These are phyloP conservation scores for Sminthurinus aureus DNA, from an alignment of 2,888 invertebrate genomes.

Conservation along the genomic window DNA sequence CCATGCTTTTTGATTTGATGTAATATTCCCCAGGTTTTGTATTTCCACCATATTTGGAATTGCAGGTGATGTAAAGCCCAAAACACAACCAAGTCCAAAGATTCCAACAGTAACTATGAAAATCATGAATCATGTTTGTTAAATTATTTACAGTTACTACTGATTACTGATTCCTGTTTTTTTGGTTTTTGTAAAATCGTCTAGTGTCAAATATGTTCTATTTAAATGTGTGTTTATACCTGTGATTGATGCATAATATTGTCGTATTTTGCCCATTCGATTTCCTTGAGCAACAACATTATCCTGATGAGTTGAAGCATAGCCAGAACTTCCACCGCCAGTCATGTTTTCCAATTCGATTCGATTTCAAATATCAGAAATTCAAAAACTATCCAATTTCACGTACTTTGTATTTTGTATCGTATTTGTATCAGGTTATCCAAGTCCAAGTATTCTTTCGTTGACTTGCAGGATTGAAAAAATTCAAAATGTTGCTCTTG, in stretches of 20 bases:
- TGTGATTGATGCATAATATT: constrained; percentile 1
- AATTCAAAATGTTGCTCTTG: neutral
- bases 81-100: constrained; percentile 54
- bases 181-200: no score
- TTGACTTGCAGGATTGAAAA: neutral
- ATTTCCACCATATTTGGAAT: constrained; percentile 48
- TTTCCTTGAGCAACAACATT: no score
- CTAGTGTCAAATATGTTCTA: no score
- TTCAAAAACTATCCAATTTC: neutral
- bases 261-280: neutral
- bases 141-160: no score
- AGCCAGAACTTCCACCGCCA: neutral
- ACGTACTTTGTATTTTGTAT: no score
- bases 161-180: neutral
- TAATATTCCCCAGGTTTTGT: constrained; percentile 61
- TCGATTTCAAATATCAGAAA: neutral
- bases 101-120: constrained; percentile 54
- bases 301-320: no score
- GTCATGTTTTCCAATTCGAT: neutral
- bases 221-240: constrained; percentile 3
- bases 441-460: no score
- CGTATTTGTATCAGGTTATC: no score
- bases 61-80: constrained; percentile 52
- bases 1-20: constrained; percentile 67
- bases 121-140: no score